Base-by-base conservation (phyloP, 2,888 invertebrate genomes). In the Xylophagus ater region DNA sequence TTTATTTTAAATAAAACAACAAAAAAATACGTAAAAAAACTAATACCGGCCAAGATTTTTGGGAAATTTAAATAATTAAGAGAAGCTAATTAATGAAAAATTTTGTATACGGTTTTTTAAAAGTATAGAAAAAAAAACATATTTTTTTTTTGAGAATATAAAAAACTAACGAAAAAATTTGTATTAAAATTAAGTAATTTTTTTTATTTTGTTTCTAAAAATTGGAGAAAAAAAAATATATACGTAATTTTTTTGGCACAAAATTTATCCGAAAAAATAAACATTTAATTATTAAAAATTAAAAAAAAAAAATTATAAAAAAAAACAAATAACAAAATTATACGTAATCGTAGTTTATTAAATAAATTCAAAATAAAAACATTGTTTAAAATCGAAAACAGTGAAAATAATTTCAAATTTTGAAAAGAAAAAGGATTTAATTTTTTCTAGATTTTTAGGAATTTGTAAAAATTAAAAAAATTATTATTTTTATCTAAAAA, bases 181-280 rank as follows among this genome's bases (percentile, higher is more conserved):
- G 44, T 44, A 30, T 37, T 40, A 18, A 39, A 43, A 43, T 21
- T 13, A 15, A 36, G 31, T 34, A 34, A 26, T 39, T 33, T 31
- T 14, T 25, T 41, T 40, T 40, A 17, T 20, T 19, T 39, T 40
- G 35, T 26, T 37, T 36, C 30, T n/a, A 33, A 31, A 40, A 8
- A 37, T 29, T 13, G 12, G 39, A 20, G 34, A 19, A n/a, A n/a
- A n/a, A n/a, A n/a, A 34, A 44, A 48, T 44, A 49, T 38, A 36
- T 42, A 43, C 47, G 50, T 47, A 53, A 51, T n/a, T 38, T 36
- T 41, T 47, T 42, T 41, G 36, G 37, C 43, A 47, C 42, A 47
- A 45, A 45, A 53, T 48, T 44, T 46, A 45, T 43, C 53, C 49
- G 45, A 51, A 53, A 50, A 54, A 34, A 28, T 34, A 20, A 34